Conservation (phyloP, 2,113 vertebrate species). For the Hemichromis elongatus region DNA sequence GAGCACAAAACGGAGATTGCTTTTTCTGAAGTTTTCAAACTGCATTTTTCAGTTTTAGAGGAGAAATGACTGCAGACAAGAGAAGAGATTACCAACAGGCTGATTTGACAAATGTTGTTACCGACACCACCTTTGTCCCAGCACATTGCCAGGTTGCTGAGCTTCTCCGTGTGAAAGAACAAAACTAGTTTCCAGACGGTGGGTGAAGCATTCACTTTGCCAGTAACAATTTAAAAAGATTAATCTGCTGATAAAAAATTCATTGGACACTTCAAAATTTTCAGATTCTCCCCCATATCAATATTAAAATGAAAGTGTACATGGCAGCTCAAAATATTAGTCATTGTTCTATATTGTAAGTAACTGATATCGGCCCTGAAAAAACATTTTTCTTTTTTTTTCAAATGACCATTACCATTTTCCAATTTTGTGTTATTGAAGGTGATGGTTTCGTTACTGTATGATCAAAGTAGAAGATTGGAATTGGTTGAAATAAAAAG, state of each 20-base stretch:
- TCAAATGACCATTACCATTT: not conserved
- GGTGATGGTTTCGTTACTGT: constrained; percentile 30
- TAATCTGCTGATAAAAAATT: not conserved
- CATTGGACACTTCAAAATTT: not conserved
- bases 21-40: not conserved
- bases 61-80: not conserved
- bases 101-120: not conserved
- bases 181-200: not conserved
- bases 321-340: not conserved
- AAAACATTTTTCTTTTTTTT: not conserved
- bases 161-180: not conserved
- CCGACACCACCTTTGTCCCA: not conserved
- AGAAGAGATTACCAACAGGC: not conserved
- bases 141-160: not conserved
- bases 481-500: constrained; percentile 33
- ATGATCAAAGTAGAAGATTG: constrained; percentile 34
- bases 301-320: not conserved
- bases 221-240: not conserved
- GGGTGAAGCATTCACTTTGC: not conserved
- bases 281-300: not conserved
- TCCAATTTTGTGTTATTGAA: constrained; percentile 5
- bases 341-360: not conserved
- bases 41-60: not conserved
- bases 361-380: not conserved
- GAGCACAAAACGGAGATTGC: not conserved